Evolutionary conservation across 2,113 vertebrate species (phyloP).

Genomic region (Cololabis saira): DNA sequence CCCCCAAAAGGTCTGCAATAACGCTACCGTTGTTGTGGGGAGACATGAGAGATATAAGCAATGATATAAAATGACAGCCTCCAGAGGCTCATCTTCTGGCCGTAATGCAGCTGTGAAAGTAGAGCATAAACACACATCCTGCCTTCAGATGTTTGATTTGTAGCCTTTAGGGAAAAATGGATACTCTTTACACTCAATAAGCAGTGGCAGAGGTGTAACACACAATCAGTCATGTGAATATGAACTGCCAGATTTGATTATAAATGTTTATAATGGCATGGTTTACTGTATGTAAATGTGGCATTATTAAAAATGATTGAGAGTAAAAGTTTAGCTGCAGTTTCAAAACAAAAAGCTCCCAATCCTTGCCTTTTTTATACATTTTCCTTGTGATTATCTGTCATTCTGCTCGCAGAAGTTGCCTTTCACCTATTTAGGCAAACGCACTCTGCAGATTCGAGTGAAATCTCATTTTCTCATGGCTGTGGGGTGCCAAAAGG

Average conservation of each 20-base stretch:
- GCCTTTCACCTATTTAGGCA: conserved; percentile 44
- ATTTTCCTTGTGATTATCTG: conserved; percentile 11
- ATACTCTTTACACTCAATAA: conserved; percentile 7
- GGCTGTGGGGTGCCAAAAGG: conserved; percentile 49
- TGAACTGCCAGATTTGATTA: conserved; percentile 21
- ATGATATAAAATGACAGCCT: conserved; percentile 26
- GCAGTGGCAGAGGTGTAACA: conserved; percentile 12
- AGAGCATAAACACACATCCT: conserved; percentile 4
- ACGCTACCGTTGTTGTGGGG: not conserved
- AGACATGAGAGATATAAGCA: conserved; percentile 36
- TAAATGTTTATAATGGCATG: conserved; percentile 2
- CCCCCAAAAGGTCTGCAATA: conserved; percentile 25
- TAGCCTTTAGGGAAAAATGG: conserved; percentile 10
- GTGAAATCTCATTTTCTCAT: conserved; percentile 60
- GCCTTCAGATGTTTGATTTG: conserved; percentile 29
- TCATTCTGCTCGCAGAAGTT: conserved; percentile 26
- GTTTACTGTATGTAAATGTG: conserved; percentile 5
- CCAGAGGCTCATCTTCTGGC: not conserved
- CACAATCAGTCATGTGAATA: conserved; percentile 12
- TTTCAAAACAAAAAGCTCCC: not conserved
- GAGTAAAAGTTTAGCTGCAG: not conserved
- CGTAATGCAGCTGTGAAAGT: conserved; percentile 19
- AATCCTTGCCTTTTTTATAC: not conserved
- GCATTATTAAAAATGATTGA: conserved; percentile 14
- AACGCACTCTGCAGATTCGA: conserved; percentile 43